Evolutionary conservation across 2,113 vertebrate genomes (phyloP).

Genomic region (Bufo gargarizans): DNA sequence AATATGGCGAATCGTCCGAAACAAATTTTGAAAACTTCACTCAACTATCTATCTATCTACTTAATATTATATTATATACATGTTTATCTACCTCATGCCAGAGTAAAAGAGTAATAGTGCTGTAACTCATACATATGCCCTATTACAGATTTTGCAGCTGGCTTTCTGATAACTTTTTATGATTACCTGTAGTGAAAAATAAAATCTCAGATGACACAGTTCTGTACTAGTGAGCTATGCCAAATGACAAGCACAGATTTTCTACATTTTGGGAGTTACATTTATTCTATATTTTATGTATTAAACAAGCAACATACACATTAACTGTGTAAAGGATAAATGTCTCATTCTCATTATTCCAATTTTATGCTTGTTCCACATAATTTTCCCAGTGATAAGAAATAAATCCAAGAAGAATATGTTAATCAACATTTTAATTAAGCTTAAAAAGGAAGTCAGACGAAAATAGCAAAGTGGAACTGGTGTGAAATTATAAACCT

Average conservation of each 20-base stretch:
- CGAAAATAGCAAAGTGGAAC: slow-evolving; percentile 38
- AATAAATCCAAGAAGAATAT: slow-evolving; percentile 46
- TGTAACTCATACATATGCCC: too few relatives aligned
- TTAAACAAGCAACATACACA: not conserved
- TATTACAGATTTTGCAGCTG: not conserved
- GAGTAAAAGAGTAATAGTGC: too few relatives aligned
- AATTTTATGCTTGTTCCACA: slow-evolving; percentile 42
- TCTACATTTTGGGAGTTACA: not conserved
- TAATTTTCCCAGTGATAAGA: slow-evolving; percentile 44
- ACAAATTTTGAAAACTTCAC: too few relatives aligned
- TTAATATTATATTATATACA: too few relatives aligned
- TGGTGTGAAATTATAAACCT: slow-evolving; percentile 51
- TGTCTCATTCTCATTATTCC: slow-evolving; percentile 26
- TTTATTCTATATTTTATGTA: not conserved
- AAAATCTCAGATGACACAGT: not conserved
- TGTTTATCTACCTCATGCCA: too few relatives aligned
- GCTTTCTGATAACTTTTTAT: not conserved
- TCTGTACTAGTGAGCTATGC: not conserved
- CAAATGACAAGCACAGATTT: not conserved
- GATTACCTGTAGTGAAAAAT: not conserved
- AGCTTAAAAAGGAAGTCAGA: not conserved
- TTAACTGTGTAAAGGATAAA: not conserved
- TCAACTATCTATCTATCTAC: too few relatives aligned
- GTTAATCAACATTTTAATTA: slow-evolving; percentile 52
- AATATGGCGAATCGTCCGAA: too few relatives aligned